A percentile compares a stretch with the other conserved stretches of the same genome.
Conservation (phyloP, 2,113 vertebrate genomes). For the Sakesphorus luctuosus region DNA sequence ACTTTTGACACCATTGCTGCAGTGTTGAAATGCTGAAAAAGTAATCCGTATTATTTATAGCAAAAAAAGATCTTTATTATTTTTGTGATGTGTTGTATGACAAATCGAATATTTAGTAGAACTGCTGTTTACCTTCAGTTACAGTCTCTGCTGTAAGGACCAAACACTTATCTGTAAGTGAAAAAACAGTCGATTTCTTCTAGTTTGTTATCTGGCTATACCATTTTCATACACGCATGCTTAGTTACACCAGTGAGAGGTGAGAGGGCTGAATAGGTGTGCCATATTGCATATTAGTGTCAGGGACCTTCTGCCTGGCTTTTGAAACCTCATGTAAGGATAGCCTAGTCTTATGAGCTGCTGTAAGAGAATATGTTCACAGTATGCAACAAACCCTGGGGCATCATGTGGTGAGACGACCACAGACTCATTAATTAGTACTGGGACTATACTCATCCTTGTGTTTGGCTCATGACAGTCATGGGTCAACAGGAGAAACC, state of each 20-base stretch:
- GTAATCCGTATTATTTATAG: constrained; percentile 51
- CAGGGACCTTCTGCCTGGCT: background rate
- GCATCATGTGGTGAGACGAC: background rate
- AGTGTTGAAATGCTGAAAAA: constrained; percentile 32
- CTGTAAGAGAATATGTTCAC: background rate
- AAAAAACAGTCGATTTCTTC: background rate
- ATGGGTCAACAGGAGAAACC: background rate
- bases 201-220: background rate
- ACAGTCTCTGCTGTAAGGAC: background rate
- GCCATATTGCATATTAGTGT: too few relatives aligned
- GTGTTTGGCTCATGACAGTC: background rate
- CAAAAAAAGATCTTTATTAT: constrained; percentile 33
- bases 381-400: rapidly evolving
- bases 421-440: background rate
- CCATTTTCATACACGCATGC: background rate
- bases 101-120: constrained; percentile 46
- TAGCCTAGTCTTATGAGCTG: background rate
- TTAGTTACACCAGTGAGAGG: background rate
- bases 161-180: background rate
- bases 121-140: constrained; percentile 52
- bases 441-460: background rate
- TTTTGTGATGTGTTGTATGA: constrained; percentile 2
- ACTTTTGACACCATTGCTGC: background rate
- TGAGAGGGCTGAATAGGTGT: background rate
- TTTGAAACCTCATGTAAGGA: background rate